These are phyloP conservation scores for Apantesis nais DNA, from an alignment of 2,888 invertebrate genomes.

Conservation along the genomic window DNA sequence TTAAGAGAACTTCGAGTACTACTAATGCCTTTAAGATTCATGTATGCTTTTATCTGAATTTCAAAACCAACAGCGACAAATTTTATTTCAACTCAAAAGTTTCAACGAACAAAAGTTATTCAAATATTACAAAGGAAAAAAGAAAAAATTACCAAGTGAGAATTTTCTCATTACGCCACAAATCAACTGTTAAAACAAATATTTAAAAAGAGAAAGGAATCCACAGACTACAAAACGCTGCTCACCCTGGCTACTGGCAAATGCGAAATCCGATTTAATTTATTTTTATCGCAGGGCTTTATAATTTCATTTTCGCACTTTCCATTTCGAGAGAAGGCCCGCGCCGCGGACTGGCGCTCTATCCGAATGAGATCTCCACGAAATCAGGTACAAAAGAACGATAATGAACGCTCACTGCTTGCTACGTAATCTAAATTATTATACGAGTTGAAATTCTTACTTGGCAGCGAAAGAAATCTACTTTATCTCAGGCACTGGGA, in stretches of 20 bases:
- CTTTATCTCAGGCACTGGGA: conserved; percentile 78
- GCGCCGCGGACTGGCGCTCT: conserved; percentile 82
- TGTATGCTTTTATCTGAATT: conserved; percentile 36
- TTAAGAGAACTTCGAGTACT: conserved; percentile 46
- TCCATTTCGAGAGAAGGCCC: conserved; percentile 83
- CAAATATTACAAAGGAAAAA: conserved; percentile 60
- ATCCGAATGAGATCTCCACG: conserved; percentile 85
- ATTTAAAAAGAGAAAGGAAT: conserved; percentile 83
- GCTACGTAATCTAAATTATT: conserved; percentile 86
- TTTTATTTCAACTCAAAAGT: conserved; percentile 37
- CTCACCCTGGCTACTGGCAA: conserved; percentile 82
- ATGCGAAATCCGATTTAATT: conserved; percentile 86
- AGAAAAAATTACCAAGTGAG: conserved; percentile 74
- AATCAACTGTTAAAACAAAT: conserved; percentile 85
- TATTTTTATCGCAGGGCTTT: conserved; percentile 86
- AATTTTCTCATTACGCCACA: conserved; percentile 83
- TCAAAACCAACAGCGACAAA: conserved; percentile 31
- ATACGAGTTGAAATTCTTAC: conserved; percentile 84
- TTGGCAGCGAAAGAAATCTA: conserved; percentile 83
- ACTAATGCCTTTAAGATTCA: conserved; percentile 46
- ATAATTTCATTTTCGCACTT: conserved; percentile 87
- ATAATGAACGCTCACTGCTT: conserved; percentile 86
- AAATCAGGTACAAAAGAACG: conserved; percentile 86
- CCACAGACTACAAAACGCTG: conserved; percentile 80
- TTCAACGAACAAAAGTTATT: conserved; percentile 53